Conservation (phyloP, 2,888 invertebrate genomes). For the Sipunculus nudus region DNA sequence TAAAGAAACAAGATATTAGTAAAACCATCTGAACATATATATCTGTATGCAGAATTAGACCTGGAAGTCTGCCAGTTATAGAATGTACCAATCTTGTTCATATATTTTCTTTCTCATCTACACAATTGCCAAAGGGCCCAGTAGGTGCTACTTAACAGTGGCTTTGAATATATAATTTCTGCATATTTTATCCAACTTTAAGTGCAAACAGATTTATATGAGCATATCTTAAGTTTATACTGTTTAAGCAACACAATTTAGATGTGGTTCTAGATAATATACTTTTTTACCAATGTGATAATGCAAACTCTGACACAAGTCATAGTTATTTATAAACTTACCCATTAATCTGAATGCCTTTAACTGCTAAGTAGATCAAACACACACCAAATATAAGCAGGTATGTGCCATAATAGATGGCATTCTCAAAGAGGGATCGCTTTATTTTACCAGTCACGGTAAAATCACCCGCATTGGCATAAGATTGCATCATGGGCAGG, state of each 20-base stretch:
- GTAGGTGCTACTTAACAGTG: too few species aligned
- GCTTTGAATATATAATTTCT: too few species aligned
- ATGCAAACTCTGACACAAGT: neutral
- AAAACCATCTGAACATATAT: too few species aligned
- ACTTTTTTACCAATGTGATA: neutral
- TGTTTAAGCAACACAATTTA: neutral
- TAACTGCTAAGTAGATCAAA: conserved; percentile 91
- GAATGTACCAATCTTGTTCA: too few species aligned
- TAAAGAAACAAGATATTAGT: too few species aligned
- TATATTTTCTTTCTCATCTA: too few species aligned
- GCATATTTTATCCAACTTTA: too few species aligned
- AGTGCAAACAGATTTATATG: too few species aligned
- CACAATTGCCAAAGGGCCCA: too few species aligned
- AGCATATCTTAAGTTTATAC: too few species aligned
- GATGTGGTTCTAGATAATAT: neutral
- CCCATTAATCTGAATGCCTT: conserved; percentile 88
- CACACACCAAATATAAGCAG: conserved; percentile 92
- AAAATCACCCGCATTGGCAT: conserved; percentile 97
- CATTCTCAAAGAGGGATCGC: conserved; percentile 94
- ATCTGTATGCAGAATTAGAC: too few species aligned
- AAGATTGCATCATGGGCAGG: conserved; percentile 98
- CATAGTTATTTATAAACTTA: conserved; percentile 65
- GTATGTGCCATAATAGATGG: conserved; percentile 97
- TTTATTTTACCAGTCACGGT: conserved; percentile 92
- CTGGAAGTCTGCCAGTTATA: too few species aligned